These are phyloP conservation scores for Vidua chalybeata DNA, from an alignment of 2,113 vertebrate species.

Conservation along the genomic window DNA sequence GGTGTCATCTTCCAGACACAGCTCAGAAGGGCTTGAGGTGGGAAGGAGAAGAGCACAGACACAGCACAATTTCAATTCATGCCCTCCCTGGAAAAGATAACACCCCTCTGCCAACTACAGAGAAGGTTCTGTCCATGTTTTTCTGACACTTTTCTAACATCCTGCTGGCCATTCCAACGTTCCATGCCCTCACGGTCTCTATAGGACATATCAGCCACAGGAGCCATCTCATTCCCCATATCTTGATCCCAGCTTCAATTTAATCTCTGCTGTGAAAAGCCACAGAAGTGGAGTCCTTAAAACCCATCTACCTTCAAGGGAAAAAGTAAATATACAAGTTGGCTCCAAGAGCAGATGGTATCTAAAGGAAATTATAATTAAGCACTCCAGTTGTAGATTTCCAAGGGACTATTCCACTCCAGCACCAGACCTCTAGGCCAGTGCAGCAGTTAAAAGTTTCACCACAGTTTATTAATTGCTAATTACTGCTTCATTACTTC, in stretches of 20 bases:
- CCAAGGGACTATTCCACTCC: constrained; percentile 41
- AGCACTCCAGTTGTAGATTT: constrained; percentile 40
- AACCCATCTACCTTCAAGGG: neutral
- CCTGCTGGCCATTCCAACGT: neutral
- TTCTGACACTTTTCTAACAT: neutral
- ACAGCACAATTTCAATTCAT: neutral
- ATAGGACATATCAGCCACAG: neutral
- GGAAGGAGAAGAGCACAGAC: neutral
- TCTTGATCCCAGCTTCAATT: neutral
- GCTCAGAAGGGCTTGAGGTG: neutral
- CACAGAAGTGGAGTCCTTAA: neutral
- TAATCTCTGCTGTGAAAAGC: neutral
- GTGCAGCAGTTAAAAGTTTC: neutral
- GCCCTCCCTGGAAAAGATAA: neutral
- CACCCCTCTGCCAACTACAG: neutral
- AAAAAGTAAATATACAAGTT: neutral
- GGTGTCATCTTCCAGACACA: neutral
- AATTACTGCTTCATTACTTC: constrained; percentile 52
- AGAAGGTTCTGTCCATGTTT: neutral
- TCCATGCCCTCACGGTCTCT: neutral
- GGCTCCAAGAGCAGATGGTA: constrained; percentile 54
- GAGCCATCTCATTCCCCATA: neutral
- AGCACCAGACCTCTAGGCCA: constrained; percentile 54
- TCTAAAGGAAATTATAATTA: constrained; percentile 66
- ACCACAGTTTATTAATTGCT: constrained; percentile 41